phyloP scores from a whole-genome alignment of 1,140 invertebrate genomes.

The Anastatus disparis region DNA sequence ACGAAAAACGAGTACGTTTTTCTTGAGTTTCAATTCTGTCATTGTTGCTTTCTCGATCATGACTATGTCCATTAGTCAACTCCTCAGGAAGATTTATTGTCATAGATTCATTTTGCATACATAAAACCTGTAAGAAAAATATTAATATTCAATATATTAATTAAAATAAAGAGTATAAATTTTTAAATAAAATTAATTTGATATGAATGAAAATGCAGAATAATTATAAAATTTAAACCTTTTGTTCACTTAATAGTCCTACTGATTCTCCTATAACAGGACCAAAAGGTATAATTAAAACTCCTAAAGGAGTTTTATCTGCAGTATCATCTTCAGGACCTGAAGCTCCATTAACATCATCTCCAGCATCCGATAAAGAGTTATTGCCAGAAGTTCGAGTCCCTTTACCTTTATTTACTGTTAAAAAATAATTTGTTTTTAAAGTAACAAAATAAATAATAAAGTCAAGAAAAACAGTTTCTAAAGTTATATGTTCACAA shows the following conservation, averaged over 20 bases:
- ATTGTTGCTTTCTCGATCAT: constrained; percentile 50
- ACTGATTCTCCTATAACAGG: constrained; percentile 70
- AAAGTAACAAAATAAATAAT: no score
- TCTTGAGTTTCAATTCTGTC: constrained; percentile 68
- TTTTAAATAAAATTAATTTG: neutral
- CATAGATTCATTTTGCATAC: constrained; percentile 57
- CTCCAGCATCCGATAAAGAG: constrained; percentile 51
- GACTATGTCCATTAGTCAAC: constrained; percentile 54
- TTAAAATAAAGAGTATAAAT: neutral
- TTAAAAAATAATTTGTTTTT: no score
- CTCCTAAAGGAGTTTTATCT: constrained; percentile 64
- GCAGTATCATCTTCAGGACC: constrained; percentile 57
- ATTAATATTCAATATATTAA: neutral
- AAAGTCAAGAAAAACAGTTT: no score
- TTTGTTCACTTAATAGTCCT: constrained; percentile 78
- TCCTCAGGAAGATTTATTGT: constrained; percentile 57
- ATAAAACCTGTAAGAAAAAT: constrained; percentile 57
- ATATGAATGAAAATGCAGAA: neutral
- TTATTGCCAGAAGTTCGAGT: constrained; percentile 47
- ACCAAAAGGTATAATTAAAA: constrained; percentile 77
- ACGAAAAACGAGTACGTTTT: constrained; percentile 78
- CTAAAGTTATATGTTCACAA: no score
- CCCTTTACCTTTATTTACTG: constrained; percentile 52
- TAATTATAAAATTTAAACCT: constrained; percentile 63
- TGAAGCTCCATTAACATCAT: constrained; percentile 60